Evolutionary conservation across 2,113 vertebrate species (phyloP).

Genomic region (Rhinopomastus cyanomelas): DNA sequence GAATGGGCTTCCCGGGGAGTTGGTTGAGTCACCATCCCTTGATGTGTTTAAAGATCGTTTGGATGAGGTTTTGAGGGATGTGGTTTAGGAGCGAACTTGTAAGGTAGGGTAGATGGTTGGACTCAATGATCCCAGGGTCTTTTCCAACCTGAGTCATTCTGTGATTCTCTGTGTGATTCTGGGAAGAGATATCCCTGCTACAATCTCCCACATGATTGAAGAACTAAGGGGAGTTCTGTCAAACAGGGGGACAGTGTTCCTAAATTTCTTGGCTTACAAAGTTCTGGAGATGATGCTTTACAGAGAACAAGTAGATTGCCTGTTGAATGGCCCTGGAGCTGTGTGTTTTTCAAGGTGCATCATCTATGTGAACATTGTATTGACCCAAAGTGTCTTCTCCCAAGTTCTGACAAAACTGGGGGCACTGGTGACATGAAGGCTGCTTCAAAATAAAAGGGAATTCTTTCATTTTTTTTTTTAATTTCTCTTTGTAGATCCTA

Average conservation of each 20-base stretch:
- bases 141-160: too few species aligned
- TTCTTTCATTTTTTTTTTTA: not conserved
- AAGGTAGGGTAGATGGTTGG: too few species aligned
- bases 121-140: too few species aligned
- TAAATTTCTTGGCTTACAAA: not conserved
- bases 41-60: too few species aligned
- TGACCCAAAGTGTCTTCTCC: not conserved
- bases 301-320: not conserved
- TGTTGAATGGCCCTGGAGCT: not conserved
- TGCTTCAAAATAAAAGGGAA: not conserved
- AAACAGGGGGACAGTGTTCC: not conserved
- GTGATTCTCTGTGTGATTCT: too few species aligned
- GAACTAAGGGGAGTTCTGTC: not conserved
- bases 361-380: not conserved
- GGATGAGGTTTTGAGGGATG: too few species aligned
- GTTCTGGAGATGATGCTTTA: not conserved
- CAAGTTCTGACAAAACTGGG: not conserved
- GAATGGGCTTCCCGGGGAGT: too few species aligned
- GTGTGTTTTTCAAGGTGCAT: not conserved
- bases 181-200: not conserved
- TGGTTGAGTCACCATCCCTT: too few species aligned
- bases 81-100: too few species aligned
- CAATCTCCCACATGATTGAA: not conserved
- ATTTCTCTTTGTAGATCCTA: conserved; percentile 69
- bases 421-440: not conserved